Evolutionary conservation across 2,888 invertebrate species (phyloP), one percentile per base, ranked within the genome.

Genomic region (Lasioglossum marginatum): DNA sequence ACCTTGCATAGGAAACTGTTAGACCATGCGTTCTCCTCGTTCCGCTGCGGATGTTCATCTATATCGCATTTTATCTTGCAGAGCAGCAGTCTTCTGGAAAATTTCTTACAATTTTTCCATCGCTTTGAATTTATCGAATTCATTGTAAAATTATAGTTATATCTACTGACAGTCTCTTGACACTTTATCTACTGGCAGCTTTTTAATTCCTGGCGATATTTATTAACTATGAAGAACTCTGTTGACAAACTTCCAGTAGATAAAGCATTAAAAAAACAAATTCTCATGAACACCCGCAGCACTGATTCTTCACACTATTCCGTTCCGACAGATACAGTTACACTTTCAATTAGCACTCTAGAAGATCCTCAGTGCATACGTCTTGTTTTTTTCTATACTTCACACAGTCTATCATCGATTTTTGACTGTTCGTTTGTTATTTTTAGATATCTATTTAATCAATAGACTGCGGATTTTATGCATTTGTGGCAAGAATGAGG

Each of bases 1-100:
- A 86, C 85, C 85, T 86, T 77, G 80, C 83, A 75, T 83, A 86
- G 34, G 52, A 73, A 77, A 77, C 63, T 80, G 83, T 85, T 83
- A 85, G 45, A 76, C 40, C 66, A 63, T 78, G 79, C 76, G 60
- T 77, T 79, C 79, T 83, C 74, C 63, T 63, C 63, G 31, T 63
- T 63, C 31, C 27, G 6, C 31, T 63, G 63, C 31, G 63, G 63
- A 63, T 63, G 63, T 31, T 63, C n/a, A 57, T n/a, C 10, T n/a
- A 1, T 52, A 31, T 63, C 4, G 31, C 5, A 63, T 16, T 60
- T 60, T 27, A 27, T 27, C 60, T 27, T 4, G 4, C 60, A 1
- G 27, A 27, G 27, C 10, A n/a, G 12, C 10, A n/a, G n/a, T n/a
- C n/a, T 8, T n/a, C 4, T 57, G n/a, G 57, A 57, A 57, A 57